Base-by-base conservation (phyloP, 1,140 invertebrate genomes). In the Zelostemma sp. region DNA sequence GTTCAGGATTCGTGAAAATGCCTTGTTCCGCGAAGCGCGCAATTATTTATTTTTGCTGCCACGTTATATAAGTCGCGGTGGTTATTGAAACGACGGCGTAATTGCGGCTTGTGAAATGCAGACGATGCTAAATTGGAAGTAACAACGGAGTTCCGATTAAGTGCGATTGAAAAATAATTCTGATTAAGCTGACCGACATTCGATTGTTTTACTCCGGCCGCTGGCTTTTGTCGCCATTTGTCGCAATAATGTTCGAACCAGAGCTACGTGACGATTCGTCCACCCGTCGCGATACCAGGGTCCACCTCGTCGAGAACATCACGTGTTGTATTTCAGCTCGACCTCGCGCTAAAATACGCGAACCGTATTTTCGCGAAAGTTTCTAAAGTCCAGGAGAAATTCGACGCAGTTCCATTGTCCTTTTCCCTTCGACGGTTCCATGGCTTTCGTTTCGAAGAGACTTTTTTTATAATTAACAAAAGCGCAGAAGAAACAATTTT, bases 121-220 rank as follows among this genome's bases (percentile, higher is more conserved):
- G 55, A 58, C 50, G 47, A 48, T 43, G 62, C 68, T 70, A 62
- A 64, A 70, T 65, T 70, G 62, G 48, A 65, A 70, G 61, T 70
- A 70, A 70, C 53, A 54, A 61, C 62, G 41, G 47, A 70, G 61
- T 70, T 70, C 62, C 68, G 62, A 61, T 60, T 56, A 64, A 65
- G 51, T 57, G 67, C 61, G 67, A 70, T 70, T 70, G 62, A 58
- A 66, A 63, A 71, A 63, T 63, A 71, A 71, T 71, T 71, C 66
- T 63, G 68, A 71, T 71, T 71, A 63, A 59, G 48, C 55, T 66
- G 58, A 62, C 64, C 60, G 50, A 68, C 58, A 63, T 73, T 65
- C 14, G 57, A 64, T 68, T 58, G 57, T 61, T 72, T 61, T 68
- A 62, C n/a, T n/a, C n/a, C n/a, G n/a, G n/a, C n/a, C 63, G 59